phyloP scores from a whole-genome alignment of 2,888 invertebrate species.

The Cetonia aurata region DNA sequence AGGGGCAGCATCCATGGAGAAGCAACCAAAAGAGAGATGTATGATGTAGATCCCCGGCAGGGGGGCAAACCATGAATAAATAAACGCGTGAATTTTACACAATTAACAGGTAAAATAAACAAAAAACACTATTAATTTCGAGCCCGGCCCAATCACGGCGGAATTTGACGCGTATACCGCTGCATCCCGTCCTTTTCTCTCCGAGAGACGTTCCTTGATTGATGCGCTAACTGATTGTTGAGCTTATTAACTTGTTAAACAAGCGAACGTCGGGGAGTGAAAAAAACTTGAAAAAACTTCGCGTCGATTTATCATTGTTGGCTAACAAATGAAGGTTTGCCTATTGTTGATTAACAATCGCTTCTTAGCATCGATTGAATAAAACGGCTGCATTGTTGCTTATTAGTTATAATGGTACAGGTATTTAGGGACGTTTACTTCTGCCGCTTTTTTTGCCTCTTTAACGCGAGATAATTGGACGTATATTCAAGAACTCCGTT shows the following conservation, averaged over 20 bases:
- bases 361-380: slow-evolving; percentile 60
- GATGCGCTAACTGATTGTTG: slow-evolving; percentile 66
- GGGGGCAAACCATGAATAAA: slow-evolving; percentile 67
- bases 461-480: slow-evolving; percentile 57
- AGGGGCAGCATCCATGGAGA: slow-evolving; percentile 55
- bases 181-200: slow-evolving; percentile 43
- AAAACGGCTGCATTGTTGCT: slow-evolving; percentile 55
- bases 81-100: slow-evolving; percentile 69
- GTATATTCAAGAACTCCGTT: slow-evolving; percentile 45
- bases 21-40: slow-evolving; percentile 63
- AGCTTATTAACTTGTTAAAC: slow-evolving; percentile 67
- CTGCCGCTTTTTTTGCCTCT: slow-evolving; percentile 51
- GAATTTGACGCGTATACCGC: slow-evolving; percentile 62
- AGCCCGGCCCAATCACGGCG: slow-evolving; percentile 66
- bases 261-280: slow-evolving; percentile 56
- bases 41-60: slow-evolving; percentile 63
- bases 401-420: slow-evolving; percentile 57
- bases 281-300: slow-evolving; percentile 53
- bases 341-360: slow-evolving; percentile 63
- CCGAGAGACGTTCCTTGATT: slow-evolving; percentile 59
- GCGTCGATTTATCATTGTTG: slow-evolving; percentile 63
- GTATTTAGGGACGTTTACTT: slow-evolving; percentile 51
- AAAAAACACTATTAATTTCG: slow-evolving; percentile 65
- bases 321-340: slow-evolving; percentile 61
- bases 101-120: slow-evolving; percentile 68